Percentiles rank a stretch among this genome's conserved stretches.
Evolutionary conservation across 1,140 invertebrate genomes (phyloP).

Genomic region (Drosophila ananassae): DNA sequence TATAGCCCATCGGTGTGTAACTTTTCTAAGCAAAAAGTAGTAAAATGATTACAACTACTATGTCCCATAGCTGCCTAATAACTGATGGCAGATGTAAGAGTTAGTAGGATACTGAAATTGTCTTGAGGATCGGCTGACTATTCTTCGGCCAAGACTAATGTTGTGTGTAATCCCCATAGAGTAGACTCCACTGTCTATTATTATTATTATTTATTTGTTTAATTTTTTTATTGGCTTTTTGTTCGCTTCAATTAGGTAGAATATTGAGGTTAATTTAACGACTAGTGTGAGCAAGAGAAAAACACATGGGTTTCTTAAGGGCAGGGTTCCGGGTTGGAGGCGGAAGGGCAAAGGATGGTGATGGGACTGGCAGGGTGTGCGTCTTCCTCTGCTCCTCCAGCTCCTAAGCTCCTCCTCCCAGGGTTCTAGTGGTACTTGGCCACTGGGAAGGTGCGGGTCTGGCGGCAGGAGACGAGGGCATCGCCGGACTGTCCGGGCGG

Average conservation of each 20-base stretch:
- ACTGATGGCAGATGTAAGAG: too few species aligned
- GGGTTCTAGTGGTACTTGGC: constrained; percentile 76
- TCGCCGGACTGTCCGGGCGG: constrained; percentile 91
- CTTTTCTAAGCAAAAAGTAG: too few species aligned
- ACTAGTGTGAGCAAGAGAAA: constrained; percentile 30
- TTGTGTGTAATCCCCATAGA: too few species aligned
- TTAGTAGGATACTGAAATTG: too few species aligned
- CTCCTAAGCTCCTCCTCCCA: not conserved
- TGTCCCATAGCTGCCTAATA: too few species aligned
- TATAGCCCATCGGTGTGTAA: too few species aligned
- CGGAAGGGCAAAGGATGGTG: not conserved
- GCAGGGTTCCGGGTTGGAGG: not conserved
- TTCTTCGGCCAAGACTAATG: too few species aligned
- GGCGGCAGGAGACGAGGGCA: constrained; percentile 85
- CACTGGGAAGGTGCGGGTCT: constrained; percentile 75
- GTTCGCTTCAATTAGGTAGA: constrained; percentile 7
- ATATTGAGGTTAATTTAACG: constrained; percentile 37
- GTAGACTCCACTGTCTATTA: not conserved
- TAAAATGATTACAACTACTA: too few species aligned
- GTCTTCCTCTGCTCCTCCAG: constrained; percentile 14
- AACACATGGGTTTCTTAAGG: not conserved
- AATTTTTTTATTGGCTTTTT: constrained; percentile 20
- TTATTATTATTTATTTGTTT: constrained; percentile 34
- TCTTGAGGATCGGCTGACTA: too few species aligned
- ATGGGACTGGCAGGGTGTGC: constrained; percentile 64